Percentiles rank a stretch among this genome's conserved stretches.
Evolutionary conservation across 2,113 vertebrate species (phyloP).

Genomic region (Crypturellus undulatus): DNA sequence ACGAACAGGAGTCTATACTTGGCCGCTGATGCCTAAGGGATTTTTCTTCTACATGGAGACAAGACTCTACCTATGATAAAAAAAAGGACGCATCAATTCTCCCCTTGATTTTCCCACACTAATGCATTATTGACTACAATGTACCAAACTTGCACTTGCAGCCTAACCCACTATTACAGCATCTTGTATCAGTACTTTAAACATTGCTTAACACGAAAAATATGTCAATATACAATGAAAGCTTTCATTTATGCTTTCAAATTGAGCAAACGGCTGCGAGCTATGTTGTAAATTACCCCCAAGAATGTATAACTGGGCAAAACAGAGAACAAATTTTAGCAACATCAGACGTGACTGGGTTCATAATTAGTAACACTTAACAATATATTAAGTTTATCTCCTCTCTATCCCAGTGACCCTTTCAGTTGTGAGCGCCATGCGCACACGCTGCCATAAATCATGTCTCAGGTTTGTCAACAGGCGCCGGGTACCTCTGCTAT

Average conservation of each 20-base stretch:
- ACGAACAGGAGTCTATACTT: neutral
- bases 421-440: constrained; percentile 71
- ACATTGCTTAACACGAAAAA: constrained; percentile 88
- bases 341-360: constrained; percentile 67
- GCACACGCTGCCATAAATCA: constrained; percentile 80
- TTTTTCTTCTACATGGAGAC: neutral
- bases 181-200: constrained; percentile 86
- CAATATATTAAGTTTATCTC: constrained; percentile 77
- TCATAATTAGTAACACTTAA: constrained; percentile 84
- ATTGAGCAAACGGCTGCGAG: constrained; percentile 83
- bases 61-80: neutral
- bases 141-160: constrained; percentile 79
- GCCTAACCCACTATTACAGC: constrained; percentile 83
- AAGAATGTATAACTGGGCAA: constrained; percentile 83
- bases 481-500: constrained; percentile 56
- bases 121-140: constrained; percentile 72
- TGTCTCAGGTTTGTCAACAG: constrained; percentile 79
- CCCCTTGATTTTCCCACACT: constrained; percentile 56
- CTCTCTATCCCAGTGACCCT: constrained; percentile 75
- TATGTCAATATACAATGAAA: constrained; percentile 85
- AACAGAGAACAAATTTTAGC: constrained; percentile 75
- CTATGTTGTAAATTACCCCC: constrained; percentile 84
- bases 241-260: constrained; percentile 84
- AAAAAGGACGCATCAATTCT: neutral
- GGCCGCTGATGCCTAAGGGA: neutral